Base-by-base conservation (phyloP, 64 coral and sea anemone genomes). In the Dendrophyllia cribrosa region DNA sequence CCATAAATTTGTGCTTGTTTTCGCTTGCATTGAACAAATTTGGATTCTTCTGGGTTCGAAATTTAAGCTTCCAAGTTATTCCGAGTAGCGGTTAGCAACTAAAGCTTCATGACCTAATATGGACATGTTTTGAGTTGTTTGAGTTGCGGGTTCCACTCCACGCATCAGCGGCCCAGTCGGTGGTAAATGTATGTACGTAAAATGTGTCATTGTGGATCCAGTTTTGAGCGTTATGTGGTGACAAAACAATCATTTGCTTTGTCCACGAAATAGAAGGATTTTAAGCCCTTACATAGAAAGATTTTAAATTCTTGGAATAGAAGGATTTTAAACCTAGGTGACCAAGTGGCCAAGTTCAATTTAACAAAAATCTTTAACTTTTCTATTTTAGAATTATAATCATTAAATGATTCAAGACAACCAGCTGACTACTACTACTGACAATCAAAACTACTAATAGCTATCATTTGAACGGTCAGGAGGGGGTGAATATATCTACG, bases 31-130 rank as follows among this genome's bases (percentile, higher is more conserved):
- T 56, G 43, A 45, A 20, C 20, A 59, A 14, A 19, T 69, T 17
- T n/a, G 20, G 66, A 20, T 62, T 65, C 0, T 50, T 11, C 19
- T 84, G 23, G 4, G 3, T 49, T 84, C 19, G 34, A n/a, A 20
- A 50, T 50, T 46, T 73, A 46, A 24, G 7, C 43, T 12, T 46
- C 48, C 34, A 75, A 16, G 13, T 75, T 75, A 2, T 45, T 4
- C 20, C 1, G 9, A 9, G 23, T 14, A 9, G 15, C 46, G 55
- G 62, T 60, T 44, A 14, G 3, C 3, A n/a, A 3, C 58, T 26
- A 15, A 19, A 20, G 56, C 4, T 24, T 67, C 44, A 48, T 84
- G 44, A 51, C 80, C 80, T 50, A 84, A 84, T 84, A 67, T 67
- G 62, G 78, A 48, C 19, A 67, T 84, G 44, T 83, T 83, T 83